Conservation (phyloP, 2,888 invertebrate species). For the Aphodius granarius region DNA sequence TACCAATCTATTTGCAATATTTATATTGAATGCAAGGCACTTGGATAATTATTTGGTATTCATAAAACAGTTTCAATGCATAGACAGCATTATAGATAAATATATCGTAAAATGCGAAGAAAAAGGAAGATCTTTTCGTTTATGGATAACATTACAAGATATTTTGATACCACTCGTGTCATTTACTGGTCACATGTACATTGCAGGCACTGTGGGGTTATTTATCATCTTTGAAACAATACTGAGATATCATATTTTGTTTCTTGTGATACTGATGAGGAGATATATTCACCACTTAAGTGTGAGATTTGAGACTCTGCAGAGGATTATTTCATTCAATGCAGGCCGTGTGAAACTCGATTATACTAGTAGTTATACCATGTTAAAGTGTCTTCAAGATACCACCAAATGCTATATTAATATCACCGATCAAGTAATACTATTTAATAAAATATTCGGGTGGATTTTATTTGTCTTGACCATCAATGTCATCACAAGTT, state of each 20-base stretch:
- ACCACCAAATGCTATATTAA: background rate
- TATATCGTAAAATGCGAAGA: background rate
- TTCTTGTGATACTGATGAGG: background rate
- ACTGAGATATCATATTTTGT: background rate
- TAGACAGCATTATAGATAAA: background rate
- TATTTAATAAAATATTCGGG: constrained; percentile 16
- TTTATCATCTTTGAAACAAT: background rate
- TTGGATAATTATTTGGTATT: background rate
- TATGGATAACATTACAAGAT: background rate
- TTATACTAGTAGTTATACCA: background rate
- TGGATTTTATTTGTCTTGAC: constrained; percentile 13
- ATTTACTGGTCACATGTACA: background rate
- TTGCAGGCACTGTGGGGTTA: background rate
- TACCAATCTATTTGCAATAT: background rate
- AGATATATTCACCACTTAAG: constrained; percentile 1
- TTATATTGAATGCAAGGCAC: background rate
- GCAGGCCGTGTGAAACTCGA: background rate
- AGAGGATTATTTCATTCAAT: background rate
- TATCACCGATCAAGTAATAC: background rate
- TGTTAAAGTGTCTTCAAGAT: background rate
- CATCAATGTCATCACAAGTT: background rate
- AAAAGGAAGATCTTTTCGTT: background rate
- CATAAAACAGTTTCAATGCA: background rate
- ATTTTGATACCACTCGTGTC: background rate
- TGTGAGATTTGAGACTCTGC: background rate